Base-by-base conservation (phyloP, 2,888 invertebrate genomes). In the Bellardia pandia region DNA sequence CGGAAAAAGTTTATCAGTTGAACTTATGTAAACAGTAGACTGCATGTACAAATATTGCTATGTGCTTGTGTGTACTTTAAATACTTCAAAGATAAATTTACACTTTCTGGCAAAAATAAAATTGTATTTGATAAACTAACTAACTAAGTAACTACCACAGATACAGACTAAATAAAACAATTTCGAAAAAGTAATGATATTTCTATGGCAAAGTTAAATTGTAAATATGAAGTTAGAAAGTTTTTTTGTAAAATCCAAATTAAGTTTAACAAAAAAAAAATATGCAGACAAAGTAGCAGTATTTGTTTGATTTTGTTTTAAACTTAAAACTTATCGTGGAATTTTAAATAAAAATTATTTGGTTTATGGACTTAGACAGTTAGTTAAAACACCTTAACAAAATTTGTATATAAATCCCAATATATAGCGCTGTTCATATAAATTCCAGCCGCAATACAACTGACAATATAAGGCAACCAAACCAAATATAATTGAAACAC, bases 1-100 rank as follows among this genome's bases (percentile, higher is more conserved):
- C n/a, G 6, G 23, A 56, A 33, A 33, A 64, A 76, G 45, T 56
- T 37, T 51, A 6, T 30, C 33, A 37, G 14, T 62, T 30, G 9
- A 37, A 64, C 45, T 45, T 77, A 33, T 83, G 71, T 33, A 77
- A 77, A 16, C 16, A 71, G 37, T 13, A 33, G 14, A 53, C 42
- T 56, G 30, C 53, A n/a, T 13, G 6, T 2, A n/a, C 13, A 45
- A 13, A 13, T 45, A 11, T 45, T 13, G 8, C 11, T 45, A 45
- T 45, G 11, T 45, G 45, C 7, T 5, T 51, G 51, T 56, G 23
- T 23, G 13, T 33, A 60, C 14, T n/a, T 42, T 23, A 16, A 64
- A 53, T 51, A 33, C 30, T 53, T 72, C 42, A 72, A 62, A 79
- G 40, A 51, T 53, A 51, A 40, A 16, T 69, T 69, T 71, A 9